Base-by-base conservation (phyloP, 2,888 invertebrate species). In the Drosophila flavopinicola region DNA sequence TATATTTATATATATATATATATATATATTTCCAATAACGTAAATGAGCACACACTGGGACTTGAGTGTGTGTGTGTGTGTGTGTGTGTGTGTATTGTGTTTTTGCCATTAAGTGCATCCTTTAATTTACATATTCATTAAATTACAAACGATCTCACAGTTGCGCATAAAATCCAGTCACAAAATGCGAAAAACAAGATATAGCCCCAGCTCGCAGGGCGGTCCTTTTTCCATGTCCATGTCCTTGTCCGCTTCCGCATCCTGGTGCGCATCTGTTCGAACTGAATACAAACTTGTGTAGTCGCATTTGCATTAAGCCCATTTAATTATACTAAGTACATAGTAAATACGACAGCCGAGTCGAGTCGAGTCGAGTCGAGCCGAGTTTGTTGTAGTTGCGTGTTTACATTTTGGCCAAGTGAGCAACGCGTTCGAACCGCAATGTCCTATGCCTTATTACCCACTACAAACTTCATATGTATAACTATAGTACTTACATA, bases 301-400 rank as follows among this genome's bases (percentile, higher is more conserved):
- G 41, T 48, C 42, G 65, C 77, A 84, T 86, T 87, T 87, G 82
- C 82, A 84, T 80, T 80, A 85, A 75, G 74, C 74, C 77, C 84
- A 85, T 83, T 87, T 85, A 83, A 83, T 83, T 83, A 83, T 87
- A 85, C 86, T 86, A 87, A 83, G 88, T 87, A 87, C 83, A 86
- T 68, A 79, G 86, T 85, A 83, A 83, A 83, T 87, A 76, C 66
- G 53, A 84, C 67, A 66, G 54, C 9, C 48, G 48, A 63, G 56
- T 33, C 57, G 17, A 20, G 27, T 4, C 13, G 10, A n/a, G n/a
- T n/a, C n/a, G n/a, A n/a, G n/a, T n/a, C n/a, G n/a, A n/a, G n/a
- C n/a, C n/a, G n/a, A 10, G 20, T 38, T 45, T n/a, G 27, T 29
- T 49, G 73, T 66, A 57, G 70, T 61, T 66, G 66, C 69, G 35